These are phyloP conservation scores for Asteroscopus sphinx DNA, from an alignment of 2,888 invertebrate genomes.

Conservation along the genomic window DNA sequence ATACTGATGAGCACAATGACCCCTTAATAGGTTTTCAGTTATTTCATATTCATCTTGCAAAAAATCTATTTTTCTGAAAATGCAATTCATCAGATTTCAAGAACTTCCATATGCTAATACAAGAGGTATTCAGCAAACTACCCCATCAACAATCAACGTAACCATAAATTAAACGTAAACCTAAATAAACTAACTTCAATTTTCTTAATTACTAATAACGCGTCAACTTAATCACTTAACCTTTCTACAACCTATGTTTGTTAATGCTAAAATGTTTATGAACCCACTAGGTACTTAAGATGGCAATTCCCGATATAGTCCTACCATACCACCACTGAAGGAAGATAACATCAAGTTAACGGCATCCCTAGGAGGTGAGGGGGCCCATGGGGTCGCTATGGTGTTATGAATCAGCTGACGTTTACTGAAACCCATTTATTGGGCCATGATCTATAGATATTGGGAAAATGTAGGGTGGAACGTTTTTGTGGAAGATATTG, in stretches of 20 bases:
- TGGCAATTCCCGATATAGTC: conserved; percentile 50
- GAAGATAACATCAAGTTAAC: conserved; percentile 54
- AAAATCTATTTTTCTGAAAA: too few relatives aligned
- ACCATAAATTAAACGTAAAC: conserved; percentile 5
- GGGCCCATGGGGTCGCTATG: conserved; percentile 22
- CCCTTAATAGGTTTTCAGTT: too few relatives aligned
- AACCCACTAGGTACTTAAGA: conserved; percentile 41
- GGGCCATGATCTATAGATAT: conserved; percentile 34
- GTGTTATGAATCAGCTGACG: conserved; percentile 43
- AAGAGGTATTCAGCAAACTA: too few relatives aligned
- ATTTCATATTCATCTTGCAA: too few relatives aligned
- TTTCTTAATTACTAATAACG: conserved; percentile 49
- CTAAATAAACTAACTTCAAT: conserved; percentile 13
- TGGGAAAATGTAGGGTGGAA: conserved; percentile 12
- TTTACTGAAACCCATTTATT: conserved; percentile 26
- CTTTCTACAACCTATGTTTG: conserved; percentile 40
- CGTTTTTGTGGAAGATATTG: background rate
- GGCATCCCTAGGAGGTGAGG: conserved; percentile 43
- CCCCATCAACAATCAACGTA: background rate
- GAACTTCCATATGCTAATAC: too few relatives aligned
- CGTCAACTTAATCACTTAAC: conserved; percentile 46
- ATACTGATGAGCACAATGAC: too few relatives aligned
- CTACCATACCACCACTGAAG: conserved; percentile 27
- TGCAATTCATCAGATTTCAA: too few relatives aligned
- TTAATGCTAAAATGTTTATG: conserved; percentile 53